These are phyloP conservation scores for Zaprionus tsacasi DNA, from an alignment of 1,140 invertebrate genomes.

Conservation along the genomic window DNA sequence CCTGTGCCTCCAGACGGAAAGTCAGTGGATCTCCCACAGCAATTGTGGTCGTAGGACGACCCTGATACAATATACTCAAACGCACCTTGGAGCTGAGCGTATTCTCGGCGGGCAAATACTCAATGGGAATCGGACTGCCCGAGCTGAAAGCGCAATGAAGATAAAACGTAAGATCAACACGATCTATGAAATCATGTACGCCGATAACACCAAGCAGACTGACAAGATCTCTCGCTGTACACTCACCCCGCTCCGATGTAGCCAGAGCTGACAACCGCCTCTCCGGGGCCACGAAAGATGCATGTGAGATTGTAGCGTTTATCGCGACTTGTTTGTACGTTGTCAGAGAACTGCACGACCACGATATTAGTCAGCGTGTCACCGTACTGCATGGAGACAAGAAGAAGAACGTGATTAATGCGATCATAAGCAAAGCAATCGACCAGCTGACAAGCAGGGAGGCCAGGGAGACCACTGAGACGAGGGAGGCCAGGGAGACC, in stretches of 20 bases:
- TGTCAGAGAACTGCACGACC: slow-evolving; percentile 96
- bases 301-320: slow-evolving; percentile 97
- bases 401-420: background rate
- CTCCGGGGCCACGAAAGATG: slow-evolving; percentile 94
- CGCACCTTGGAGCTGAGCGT: slow-evolving; percentile 94
- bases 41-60: slow-evolving; percentile 95
- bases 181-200: slow-evolving; percentile 9
- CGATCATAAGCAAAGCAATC: too few species aligned
- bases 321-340: slow-evolving; percentile 95
- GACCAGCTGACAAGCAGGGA: background rate
- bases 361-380: slow-evolving; percentile 97
- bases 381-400: slow-evolving; percentile 88
- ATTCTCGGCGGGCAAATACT: slow-evolving; percentile 95
- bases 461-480: background rate
- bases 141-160: slow-evolving; percentile 87
- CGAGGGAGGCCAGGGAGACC: too few species aligned
- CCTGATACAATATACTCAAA: slow-evolving; percentile 93
- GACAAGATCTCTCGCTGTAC: background rate
- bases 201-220: too few species aligned
- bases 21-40: slow-evolving; percentile 97
- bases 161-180: background rate
- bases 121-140: slow-evolving; percentile 95
- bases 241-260: slow-evolving; percentile 95
- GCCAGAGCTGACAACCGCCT: slow-evolving; percentile 96
- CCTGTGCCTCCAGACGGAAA: slow-evolving; percentile 94